Base-by-base conservation (phyloP, 2,113 vertebrate genomes). In the Grus americana region DNA sequence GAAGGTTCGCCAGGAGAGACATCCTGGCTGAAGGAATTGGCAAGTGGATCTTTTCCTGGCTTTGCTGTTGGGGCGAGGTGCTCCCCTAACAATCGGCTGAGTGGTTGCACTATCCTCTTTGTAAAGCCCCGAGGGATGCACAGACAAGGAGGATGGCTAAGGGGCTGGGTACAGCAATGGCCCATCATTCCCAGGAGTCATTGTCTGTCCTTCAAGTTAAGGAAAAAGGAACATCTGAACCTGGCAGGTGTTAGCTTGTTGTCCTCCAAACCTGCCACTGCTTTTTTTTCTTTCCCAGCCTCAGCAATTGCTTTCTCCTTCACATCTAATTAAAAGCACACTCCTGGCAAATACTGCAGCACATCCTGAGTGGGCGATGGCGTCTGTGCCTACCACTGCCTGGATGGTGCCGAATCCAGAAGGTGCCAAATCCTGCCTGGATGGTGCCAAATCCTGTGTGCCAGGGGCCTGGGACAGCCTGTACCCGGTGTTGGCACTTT, bases 301-400 rank as follows among this genome's bases (percentile, higher is more conserved):
- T 57, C 49, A 32, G 52, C 47, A 79, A 29, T 40, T 36, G 17
- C 55, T 76, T 66, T 73, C 23, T 72, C 46, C 23, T 49, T 83
- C 49, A 42, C 8, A 15, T 57, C 12, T 73, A 42, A 46, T 58
- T 86, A 23, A 54, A 80, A 66, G 20, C 30, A 62, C 19, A 13
- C 7, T 62, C 22, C 61, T 2, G 2, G 40, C 0, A 0, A 79
- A 46, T 67, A 10, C 30, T 36, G 61, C 68, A 63, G 52, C 52
- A 49, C 10, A 13, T 13, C 13, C 40, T 29, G 20, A 58, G 12
- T 15, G 5, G 40, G 21, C 2, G 6, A 63, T 2, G 1, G 12
- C 68, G 58, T 36, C 65, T 1, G 1, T 67, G 32, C 32, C 62
- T 46, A 46, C 36, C 0, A 2, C 46, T 38, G 49, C 34, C 44